These are phyloP conservation scores for Mixornis gularis DNA, from an alignment of 2,113 vertebrate species.

Conservation along the genomic window DNA sequence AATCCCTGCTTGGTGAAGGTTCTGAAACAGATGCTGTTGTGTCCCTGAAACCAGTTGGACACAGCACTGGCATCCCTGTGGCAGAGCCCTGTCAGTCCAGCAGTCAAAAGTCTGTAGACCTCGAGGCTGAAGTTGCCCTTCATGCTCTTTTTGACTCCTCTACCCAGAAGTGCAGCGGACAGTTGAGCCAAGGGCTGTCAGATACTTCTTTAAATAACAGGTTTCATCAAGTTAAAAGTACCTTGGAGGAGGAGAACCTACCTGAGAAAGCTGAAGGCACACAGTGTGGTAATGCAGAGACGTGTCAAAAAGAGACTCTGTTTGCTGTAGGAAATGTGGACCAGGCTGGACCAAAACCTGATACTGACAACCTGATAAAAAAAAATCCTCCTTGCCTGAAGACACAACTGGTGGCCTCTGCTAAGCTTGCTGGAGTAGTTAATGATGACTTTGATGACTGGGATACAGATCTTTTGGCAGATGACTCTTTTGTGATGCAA, in stretches of 20 bases:
- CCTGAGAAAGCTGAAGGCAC: background rate
- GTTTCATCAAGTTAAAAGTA: conserved; percentile 22
- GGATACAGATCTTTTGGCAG: conserved; percentile 77
- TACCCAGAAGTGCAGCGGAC: conserved; percentile 80
- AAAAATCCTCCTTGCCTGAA: background rate
- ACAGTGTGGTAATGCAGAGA: background rate
- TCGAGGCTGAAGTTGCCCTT: conserved; percentile 79
- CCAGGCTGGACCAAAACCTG: background rate
- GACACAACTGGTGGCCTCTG: background rate
- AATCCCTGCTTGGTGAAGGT: background rate
- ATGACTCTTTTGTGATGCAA: conserved; percentile 79
- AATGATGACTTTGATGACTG: conserved; percentile 83
- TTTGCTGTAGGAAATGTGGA: background rate
- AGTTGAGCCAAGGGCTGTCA: conserved; percentile 74
- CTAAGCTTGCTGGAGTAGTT: background rate
- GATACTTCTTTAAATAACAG: conserved; percentile 24
- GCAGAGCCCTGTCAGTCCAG: background rate
- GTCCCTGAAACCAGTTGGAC: conserved; percentile 27
- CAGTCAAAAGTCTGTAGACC: conserved; percentile 62
- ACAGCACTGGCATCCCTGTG: conserved; percentile 18
- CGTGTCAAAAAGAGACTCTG: background rate
- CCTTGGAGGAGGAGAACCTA: conserved; percentile 10
- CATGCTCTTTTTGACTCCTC: conserved; percentile 87
- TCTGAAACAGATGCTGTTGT: conserved; percentile 2
- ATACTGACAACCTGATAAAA: background rate